Conservation (phyloP, 2,888 invertebrate genomes). For the Tachina lurida region DNA sequence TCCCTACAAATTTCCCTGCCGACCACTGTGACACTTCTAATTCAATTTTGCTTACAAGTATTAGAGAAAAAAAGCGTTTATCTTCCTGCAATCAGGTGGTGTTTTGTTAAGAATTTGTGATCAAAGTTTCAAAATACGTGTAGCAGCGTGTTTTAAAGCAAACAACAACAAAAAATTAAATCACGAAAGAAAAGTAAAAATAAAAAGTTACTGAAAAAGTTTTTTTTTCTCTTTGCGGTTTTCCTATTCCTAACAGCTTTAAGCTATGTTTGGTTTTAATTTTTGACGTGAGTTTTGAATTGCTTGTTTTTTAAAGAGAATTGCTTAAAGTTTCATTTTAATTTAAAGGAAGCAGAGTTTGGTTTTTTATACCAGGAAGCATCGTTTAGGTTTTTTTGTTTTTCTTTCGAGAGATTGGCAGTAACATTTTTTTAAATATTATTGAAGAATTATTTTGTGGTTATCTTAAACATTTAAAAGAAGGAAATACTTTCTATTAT, state of each 20-base stretch:
- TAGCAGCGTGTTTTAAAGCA: background rate
- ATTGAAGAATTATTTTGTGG: background rate
- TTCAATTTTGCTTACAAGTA: background rate
- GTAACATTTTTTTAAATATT: background rate
- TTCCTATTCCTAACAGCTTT: background rate
- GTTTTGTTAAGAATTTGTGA: slow-evolving; percentile 8
- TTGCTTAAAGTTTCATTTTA: background rate
- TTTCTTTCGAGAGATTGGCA: background rate
- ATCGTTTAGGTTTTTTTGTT: background rate
- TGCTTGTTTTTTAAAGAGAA: background rate
- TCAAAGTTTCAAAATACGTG: slow-evolving; percentile 4
- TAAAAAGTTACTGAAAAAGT: background rate
- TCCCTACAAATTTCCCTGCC: background rate
- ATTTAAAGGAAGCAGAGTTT: background rate
- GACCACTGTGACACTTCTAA: background rate
- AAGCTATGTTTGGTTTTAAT: slow-evolving; percentile 18
- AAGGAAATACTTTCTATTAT: no score
- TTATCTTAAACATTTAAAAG: no score
- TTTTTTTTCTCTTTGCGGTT: background rate
- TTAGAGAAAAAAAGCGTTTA: background rate
- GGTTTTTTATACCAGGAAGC: background rate
- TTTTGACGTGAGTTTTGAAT: slow-evolving; percentile 9
- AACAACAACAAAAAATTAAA: background rate
- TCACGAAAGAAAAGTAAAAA: background rate
- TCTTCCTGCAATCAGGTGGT: slow-evolving; percentile 17